Evolutionary conservation across 2,888 invertebrate genomes (phyloP).

Genomic region (Ormyrus nitidulus): DNA sequence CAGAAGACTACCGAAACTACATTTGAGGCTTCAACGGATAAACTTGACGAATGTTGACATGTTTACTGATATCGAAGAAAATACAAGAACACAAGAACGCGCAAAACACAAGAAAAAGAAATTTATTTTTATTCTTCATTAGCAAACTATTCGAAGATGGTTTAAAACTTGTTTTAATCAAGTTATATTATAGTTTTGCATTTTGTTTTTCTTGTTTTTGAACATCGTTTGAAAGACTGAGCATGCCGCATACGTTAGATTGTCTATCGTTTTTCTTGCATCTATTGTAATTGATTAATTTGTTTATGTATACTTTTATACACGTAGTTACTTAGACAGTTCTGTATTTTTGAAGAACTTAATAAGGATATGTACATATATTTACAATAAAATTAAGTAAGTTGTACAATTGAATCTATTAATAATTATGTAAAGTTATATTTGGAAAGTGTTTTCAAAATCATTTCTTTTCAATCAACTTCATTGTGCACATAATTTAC

Average conservation of each 20-base stretch:
- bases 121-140: conserved; percentile 7
- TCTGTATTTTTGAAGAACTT: conserved; percentile 36
- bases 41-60: conserved; percentile 25
- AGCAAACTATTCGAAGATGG: not conserved
- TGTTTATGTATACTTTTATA: conserved; percentile 9
- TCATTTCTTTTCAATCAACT: conserved; percentile 1
- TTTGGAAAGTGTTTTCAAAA: conserved; percentile 46
- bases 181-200: conserved; percentile 31
- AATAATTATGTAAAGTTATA: conserved; percentile 38
- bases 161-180: conserved; percentile 40
- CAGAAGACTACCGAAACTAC: conserved; percentile 7
- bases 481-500: conserved; percentile 1
- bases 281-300: conserved; percentile 24
- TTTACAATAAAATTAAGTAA: conserved; percentile 37
- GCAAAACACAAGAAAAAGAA: conserved; percentile 38
- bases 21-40: conserved; percentile 28
- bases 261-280: conserved; percentile 40
- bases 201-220: conserved; percentile 22
- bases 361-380: conserved; percentile 49
- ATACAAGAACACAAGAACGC: conserved; percentile 35
- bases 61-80: conserved; percentile 21
- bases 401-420: conserved; percentile 34
- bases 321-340: conserved; percentile 23
- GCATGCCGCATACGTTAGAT: conserved; percentile 23
- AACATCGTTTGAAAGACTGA: conserved; percentile 52